Evolutionary conservation across 2,888 invertebrate genomes (phyloP).

Genomic region (Oligia fasciuncula): DNA sequence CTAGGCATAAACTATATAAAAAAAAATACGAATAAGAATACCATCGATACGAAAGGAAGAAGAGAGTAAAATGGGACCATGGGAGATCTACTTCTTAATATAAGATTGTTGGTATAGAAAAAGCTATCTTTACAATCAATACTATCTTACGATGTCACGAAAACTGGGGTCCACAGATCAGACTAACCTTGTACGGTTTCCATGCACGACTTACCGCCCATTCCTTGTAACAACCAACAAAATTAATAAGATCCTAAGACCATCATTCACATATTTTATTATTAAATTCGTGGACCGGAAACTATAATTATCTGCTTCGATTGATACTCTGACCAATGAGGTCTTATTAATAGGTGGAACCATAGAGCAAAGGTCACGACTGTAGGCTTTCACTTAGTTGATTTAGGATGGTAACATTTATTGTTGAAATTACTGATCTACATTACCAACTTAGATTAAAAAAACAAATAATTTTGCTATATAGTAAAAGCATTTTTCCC

Average conservation of each 20-base stretch:
- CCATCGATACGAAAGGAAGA: too few species aligned
- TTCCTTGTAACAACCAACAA: constrained; percentile 55
- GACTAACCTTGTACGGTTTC: constrained; percentile 15
- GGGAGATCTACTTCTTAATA: background rate
- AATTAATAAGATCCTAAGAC: constrained; percentile 55
- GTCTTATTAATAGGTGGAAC: constrained; percentile 59
- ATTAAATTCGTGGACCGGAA: constrained; percentile 63
- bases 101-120: background rate
- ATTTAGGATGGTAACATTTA: constrained; percentile 46
- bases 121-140: background rate
- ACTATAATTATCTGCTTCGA: constrained; percentile 63
- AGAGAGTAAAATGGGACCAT: too few species aligned
- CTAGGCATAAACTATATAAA: too few species aligned
- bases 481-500: background rate
- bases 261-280: constrained; percentile 55
- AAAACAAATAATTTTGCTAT: too few species aligned
- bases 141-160: constrained; percentile 10
- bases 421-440: constrained; percentile 45
- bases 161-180: background rate
- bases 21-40: too few species aligned
- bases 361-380: constrained; percentile 50
- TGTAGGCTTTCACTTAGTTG: constrained; percentile 52
- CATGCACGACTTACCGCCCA: constrained; percentile 59
- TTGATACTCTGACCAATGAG: constrained; percentile 60
- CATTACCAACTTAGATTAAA: background rate